These are phyloP conservation scores for Chelon auratus DNA, from an alignment of 2,797 vertebrate species.

Conservation along the genomic window DNA sequence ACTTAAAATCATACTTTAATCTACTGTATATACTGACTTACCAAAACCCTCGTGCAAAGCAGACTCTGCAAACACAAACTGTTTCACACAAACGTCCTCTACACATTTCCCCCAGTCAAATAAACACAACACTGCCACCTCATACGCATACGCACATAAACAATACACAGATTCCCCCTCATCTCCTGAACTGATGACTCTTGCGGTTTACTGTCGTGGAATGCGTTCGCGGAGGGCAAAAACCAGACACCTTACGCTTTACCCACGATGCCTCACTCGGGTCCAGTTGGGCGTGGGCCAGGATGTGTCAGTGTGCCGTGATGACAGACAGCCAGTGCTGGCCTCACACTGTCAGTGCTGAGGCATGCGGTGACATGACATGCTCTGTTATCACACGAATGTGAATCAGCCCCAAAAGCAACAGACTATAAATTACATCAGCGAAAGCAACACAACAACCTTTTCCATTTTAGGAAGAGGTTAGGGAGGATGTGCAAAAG, in stretches of 20 bases:
- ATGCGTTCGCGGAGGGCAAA: slow-evolving; percentile 61
- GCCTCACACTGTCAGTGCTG: slow-evolving; percentile 41
- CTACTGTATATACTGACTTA: not conserved
- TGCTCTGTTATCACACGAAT: slow-evolving; percentile 66
- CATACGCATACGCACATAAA: slow-evolving; percentile 17
- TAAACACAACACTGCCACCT: slow-evolving; percentile 29
- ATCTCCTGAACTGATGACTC: slow-evolving; percentile 17
- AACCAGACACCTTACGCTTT: slow-evolving; percentile 47
- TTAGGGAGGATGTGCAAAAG: slow-evolving; percentile 53
- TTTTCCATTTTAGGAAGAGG: slow-evolving; percentile 72
- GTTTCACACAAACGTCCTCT: not conserved
- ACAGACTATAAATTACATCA: slow-evolving; percentile 63
- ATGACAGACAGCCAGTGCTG: slow-evolving; percentile 66
- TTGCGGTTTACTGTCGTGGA: slow-evolving; percentile 61
- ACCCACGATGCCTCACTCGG: slow-evolving; percentile 45
- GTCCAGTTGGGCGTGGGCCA: slow-evolving; percentile 50
- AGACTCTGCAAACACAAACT: slow-evolving; percentile 6
- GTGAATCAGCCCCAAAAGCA: slow-evolving; percentile 72
- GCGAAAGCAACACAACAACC: slow-evolving; percentile 42
- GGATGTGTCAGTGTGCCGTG: slow-evolving; percentile 55
- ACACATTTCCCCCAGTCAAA: slow-evolving; percentile 15
- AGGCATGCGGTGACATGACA: slow-evolving; percentile 66
- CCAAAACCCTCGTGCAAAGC: slow-evolving; percentile 31
- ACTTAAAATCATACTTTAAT: slow-evolving; percentile 54
- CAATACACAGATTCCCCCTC: slow-evolving; percentile 26